Base-by-base conservation (phyloP, 37 sponge, comb jelly and placozoan genomes). In the Eunapius fragilis region DNA sequence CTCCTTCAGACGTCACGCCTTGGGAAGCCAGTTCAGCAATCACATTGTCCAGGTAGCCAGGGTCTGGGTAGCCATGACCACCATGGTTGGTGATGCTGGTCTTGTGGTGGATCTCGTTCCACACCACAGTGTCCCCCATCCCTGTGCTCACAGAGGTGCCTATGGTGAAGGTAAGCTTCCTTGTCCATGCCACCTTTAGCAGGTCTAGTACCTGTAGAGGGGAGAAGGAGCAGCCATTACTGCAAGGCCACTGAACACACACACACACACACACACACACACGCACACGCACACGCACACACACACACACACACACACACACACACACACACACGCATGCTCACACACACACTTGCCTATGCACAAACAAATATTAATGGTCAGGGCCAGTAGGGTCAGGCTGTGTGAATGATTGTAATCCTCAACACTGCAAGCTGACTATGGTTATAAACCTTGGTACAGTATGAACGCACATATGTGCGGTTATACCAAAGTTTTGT, bases 71-170 rank as follows among this genome's bases (percentile, higher is more conserved):
- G 37, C 99, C 99, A 82, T 99, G 96, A 0, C 97, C 97, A 2
- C 81, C 74, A 72, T 80, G 23, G 71, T 96, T 96, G 33, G 88
- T 73, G 26, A 36, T 84, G 71, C 69, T 81, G 7, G 99, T 99
- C 84, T 99, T 99, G 89, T 99, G 99, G 75, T 99, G 99, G 37
- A 97, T 97, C 49, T 99, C 98, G 85, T 99, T 99, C 99, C 99
- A 99, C 14, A 96, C 98, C 32, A 99, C 81, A 28, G 94, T 92
- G 83, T 99, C 86, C 0, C 75, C 81, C 26, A 80, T 78, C 1
- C 99, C 99, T 2, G 96, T 94, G 24, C 96, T 99, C 13, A 92
- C 93, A 31, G 96, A 96, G 7, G 94, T 91, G 25, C 97, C 97
- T 10, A 99, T 97, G 32, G 98, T 97, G 90, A 99, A 99, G 69